A percentile compares a stretch with the other conserved stretches of the same genome.
Conservation (phyloP, 2,113 vertebrate species). For the Tamias sibiricus region DNA sequence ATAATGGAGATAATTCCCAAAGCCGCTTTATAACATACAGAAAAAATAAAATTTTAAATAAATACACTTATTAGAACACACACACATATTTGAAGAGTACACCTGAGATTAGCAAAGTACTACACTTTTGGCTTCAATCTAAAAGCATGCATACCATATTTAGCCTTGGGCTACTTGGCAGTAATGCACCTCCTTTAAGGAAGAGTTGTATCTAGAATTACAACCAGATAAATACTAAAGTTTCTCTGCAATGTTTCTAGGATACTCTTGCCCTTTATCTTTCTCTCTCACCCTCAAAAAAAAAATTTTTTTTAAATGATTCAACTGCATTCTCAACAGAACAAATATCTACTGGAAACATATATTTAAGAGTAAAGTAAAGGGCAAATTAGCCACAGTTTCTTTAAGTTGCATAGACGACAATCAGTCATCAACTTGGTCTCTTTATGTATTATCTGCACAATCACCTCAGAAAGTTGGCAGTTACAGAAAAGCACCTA, state of each 20-base stretch:
- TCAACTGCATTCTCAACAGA: conserved; percentile 37
- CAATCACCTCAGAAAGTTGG: conserved; percentile 10
- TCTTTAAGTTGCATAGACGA: neutral
- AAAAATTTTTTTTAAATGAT: neutral
- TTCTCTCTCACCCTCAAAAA: neutral
- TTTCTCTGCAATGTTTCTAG: neutral
- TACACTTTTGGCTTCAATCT: neutral
- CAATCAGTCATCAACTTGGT: neutral
- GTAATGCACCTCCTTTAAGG: neutral
- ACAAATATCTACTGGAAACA: neutral
- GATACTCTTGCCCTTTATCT: neutral
- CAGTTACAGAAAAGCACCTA: neutral
- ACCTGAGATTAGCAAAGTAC: neutral
- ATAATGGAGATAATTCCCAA: conserved; percentile 34
- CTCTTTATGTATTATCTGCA: neutral
- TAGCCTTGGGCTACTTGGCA: neutral
- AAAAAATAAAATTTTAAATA: conserved; percentile 11
- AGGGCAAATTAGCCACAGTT: neutral
- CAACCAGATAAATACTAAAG: conserved; percentile 23
- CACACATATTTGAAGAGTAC: neutral
- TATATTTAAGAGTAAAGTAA: conserved; percentile 12
- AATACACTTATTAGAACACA: neutral
- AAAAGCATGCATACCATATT: neutral
- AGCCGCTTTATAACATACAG: neutral
- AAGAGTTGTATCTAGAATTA: conserved; percentile 16